Percentiles rank a stretch among this genome's conserved stretches.
These are phyloP conservation scores for Artemisiospiza belli DNA, from an alignment of 2,113 vertebrate genomes.

Conservation along the genomic window DNA sequence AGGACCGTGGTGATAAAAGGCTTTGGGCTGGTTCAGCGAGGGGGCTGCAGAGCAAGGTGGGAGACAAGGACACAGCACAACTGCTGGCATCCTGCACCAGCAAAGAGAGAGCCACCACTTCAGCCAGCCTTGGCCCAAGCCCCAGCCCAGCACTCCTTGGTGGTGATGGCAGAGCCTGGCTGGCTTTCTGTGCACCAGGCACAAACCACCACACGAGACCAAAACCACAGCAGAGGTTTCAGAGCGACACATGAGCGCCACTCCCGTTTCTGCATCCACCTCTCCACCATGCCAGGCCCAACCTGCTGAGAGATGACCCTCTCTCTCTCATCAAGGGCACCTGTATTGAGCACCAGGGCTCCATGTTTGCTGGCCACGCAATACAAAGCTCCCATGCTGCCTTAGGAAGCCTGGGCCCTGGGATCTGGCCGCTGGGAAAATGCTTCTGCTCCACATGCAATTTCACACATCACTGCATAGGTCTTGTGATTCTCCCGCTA, in stretches of 20 bases:
- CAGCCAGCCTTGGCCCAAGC: background rate
- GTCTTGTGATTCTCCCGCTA: constrained; percentile 19
- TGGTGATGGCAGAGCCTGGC: accelerated
- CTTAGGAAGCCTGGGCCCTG: background rate
- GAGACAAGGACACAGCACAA: background rate
- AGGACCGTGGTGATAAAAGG: accelerated
- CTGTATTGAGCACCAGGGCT: background rate
- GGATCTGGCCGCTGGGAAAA: constrained; percentile 20
- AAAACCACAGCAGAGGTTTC: background rate
- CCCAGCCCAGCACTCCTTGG: background rate
- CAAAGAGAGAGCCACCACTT: background rate
- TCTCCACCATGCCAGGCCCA: background rate
- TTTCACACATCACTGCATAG: constrained; percentile 8
- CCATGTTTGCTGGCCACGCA: background rate
- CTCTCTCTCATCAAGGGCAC: background rate
- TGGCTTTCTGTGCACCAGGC: accelerated
- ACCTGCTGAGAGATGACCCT: background rate
- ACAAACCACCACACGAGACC: background rate
- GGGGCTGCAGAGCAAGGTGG: background rate
- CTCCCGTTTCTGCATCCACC: background rate
- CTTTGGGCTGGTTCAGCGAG: accelerated
- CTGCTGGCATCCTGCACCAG: accelerated
- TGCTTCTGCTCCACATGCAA: constrained; percentile 19
- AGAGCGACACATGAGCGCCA: accelerated
- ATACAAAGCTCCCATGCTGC: background rate